Conservation (phyloP, 2,888 invertebrate species). For the Caenorhabditis doughertyi region DNA sequence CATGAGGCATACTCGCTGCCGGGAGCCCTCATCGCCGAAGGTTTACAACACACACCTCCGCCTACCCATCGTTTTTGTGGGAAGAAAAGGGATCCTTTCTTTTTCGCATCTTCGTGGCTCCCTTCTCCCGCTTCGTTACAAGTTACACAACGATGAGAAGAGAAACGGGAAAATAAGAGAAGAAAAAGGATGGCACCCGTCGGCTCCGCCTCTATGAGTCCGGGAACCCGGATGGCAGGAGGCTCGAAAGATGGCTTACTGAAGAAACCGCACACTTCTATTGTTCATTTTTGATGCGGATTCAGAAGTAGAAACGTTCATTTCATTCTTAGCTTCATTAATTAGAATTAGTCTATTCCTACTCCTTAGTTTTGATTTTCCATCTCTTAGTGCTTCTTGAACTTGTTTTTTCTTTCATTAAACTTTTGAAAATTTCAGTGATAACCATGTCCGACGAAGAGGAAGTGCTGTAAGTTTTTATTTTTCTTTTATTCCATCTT, state of each 20-base stretch:
- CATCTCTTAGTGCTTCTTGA: neutral
- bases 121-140: constrained; percentile 46
- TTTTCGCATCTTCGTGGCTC: constrained; percentile 32
- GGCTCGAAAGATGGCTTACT: constrained; percentile 32
- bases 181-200: constrained; percentile 36
- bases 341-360: neutral
- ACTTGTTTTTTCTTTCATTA: neutral
- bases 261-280: constrained; percentile 60
- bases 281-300: constrained; percentile 56
- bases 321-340: neutral
- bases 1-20: constrained; percentile 41
- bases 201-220: constrained; percentile 52
- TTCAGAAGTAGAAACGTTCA: neutral
- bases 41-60: constrained; percentile 66
- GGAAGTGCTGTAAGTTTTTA: constrained; percentile 74
- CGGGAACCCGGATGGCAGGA: constrained; percentile 50
- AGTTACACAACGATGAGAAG: constrained; percentile 56
- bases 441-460: constrained; percentile 77
- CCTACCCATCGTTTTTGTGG: constrained; percentile 78
- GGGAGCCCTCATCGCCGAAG: constrained; percentile 28
- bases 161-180: neutral
- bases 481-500: neutral
- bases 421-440: constrained; percentile 37
- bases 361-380: neutral
- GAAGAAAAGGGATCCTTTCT: no score